Conservation (phyloP, 2,113 vertebrate species). For the Todiramphus chloris region DNA sequence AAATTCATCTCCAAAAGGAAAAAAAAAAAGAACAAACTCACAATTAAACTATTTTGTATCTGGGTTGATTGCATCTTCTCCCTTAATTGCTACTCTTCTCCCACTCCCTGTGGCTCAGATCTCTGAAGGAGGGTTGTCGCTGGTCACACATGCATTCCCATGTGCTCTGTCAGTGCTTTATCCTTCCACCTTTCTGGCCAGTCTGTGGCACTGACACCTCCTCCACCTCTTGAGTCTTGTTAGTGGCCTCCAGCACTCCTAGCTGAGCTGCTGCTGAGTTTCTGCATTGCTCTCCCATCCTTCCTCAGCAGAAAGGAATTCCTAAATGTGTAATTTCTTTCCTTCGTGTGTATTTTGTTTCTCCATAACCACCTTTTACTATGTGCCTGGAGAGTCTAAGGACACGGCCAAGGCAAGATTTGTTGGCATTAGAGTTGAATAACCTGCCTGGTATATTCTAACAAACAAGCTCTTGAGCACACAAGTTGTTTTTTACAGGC, state of each 20-base stretch:
- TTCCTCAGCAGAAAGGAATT: neutral
- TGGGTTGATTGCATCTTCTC: neutral
- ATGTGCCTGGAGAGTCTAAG: neutral
- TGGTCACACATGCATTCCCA: rapidly evolving
- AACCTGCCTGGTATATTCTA: neutral
- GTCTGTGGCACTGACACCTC: neutral
- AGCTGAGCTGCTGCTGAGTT: neutral
- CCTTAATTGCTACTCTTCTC: neutral
- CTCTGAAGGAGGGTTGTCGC: neutral
- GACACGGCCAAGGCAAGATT: neutral
- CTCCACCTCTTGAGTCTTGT: neutral
- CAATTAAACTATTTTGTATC: neutral
- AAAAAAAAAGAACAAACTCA: neutral
- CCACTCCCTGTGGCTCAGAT: neutral
- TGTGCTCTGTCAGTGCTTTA: neutral
- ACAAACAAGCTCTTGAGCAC: neutral
- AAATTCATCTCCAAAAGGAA: neutral
- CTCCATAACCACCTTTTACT: neutral
- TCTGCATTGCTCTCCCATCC: rapidly evolving
- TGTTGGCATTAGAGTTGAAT: neutral
- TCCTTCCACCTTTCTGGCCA: neutral
- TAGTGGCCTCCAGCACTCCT: neutral
- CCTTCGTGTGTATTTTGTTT: neutral
- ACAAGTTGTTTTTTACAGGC: neutral
- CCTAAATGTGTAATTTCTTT: neutral